These are phyloP conservation scores for Pseudanteris insignis DNA, from an alignment of 2,888 invertebrate species.

Conservation along the genomic window DNA sequence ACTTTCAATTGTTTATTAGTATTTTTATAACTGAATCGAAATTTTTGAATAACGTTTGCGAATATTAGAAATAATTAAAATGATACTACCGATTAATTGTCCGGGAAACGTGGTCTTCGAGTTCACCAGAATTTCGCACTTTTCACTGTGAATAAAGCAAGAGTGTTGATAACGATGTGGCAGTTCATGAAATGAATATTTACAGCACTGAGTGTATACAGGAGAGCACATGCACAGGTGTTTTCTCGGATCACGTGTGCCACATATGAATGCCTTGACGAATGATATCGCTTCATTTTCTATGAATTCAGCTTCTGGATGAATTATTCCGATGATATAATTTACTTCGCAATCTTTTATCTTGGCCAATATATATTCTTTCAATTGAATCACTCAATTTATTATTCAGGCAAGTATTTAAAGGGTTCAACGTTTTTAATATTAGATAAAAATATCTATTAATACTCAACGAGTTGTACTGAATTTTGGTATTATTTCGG, in stretches of 20 bases:
- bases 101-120: background rate
- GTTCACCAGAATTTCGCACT: constrained; percentile 11
- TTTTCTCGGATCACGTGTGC: constrained; percentile 61
- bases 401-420: too few relatives aligned
- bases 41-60: too few relatives aligned
- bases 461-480: too few relatives aligned
- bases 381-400: too few relatives aligned
- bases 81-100: too few relatives aligned
- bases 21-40: too few relatives aligned
- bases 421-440: too few relatives aligned
- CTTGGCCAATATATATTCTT: too few relatives aligned
- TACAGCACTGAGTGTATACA: constrained; percentile 46
- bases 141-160: constrained; percentile 16
- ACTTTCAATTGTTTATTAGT: too few relatives aligned
- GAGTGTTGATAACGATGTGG: constrained; percentile 47
- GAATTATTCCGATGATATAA: constrained; percentile 8
- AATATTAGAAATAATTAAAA: too few relatives aligned
- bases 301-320: constrained; percentile 33
- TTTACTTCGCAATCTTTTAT: background rate
- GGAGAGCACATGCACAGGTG: constrained; percentile 63
- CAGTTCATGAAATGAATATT: constrained; percentile 53
- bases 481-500: too few relatives aligned
- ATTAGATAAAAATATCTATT: too few relatives aligned
- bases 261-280: constrained; percentile 48
- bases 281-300: constrained; percentile 37